Evolutionary conservation across 2,888 invertebrate species (phyloP).

Genomic region (Drosophila rellima): DNA sequence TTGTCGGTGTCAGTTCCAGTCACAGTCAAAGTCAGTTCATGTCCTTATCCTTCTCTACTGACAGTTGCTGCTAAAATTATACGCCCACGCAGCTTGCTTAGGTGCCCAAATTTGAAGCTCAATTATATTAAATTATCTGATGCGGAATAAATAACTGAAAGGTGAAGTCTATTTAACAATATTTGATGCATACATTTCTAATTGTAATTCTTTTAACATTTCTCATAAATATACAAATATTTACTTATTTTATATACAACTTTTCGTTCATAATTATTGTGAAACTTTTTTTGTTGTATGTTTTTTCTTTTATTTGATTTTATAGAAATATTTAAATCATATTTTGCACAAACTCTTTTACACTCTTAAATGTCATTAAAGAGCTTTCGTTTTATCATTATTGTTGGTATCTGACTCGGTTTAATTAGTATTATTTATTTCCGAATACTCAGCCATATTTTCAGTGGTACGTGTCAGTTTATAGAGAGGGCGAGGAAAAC

Average conservation of each 20-base stretch:
- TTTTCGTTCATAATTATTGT: no score
- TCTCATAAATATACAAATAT: no score
- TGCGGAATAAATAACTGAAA: conserved; percentile 22
- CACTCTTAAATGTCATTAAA: neutral
- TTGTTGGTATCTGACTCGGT: neutral
- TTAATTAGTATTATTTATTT: conserved; percentile 13
- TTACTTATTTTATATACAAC: no score
- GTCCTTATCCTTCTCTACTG: neutral
- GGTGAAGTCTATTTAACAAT: conserved; percentile 2
- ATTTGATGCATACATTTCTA: conserved; percentile 5
- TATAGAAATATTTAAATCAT: neutral
- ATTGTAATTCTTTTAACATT: no score
- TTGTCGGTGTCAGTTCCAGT: conserved; percentile 44
- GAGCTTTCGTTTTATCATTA: neutral
- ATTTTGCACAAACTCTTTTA: neutral
- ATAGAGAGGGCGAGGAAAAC: neutral
- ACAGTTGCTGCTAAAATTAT: conserved; percentile 17
- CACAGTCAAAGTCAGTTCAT: conserved; percentile 3
- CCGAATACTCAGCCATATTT: neutral
- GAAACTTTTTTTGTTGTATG: no score
- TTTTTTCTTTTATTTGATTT: neutral
- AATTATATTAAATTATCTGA: conserved; percentile 46
- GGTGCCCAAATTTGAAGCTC: conserved; percentile 47
- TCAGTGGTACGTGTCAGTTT: neutral
- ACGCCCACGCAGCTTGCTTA: conserved; percentile 36